A percentile compares a stretch with the other conserved stretches of the same genome.
These are phyloP conservation scores for Penaeus vannamei DNA, from an alignment of 1,140 invertebrate genomes.

Conservation along the genomic window DNA sequence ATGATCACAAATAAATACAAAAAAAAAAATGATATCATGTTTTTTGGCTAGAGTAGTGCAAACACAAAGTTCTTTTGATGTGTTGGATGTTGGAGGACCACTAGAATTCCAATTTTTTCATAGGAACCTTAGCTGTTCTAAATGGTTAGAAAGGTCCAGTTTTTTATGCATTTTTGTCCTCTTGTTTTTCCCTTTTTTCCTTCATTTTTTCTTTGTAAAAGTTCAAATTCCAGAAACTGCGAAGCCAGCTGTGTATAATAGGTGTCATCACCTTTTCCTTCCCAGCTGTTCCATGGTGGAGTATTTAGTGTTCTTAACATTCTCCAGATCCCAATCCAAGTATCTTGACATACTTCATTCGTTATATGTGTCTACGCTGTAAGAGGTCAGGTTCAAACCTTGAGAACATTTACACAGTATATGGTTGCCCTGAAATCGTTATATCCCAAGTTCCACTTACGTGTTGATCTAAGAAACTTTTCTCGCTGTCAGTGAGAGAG, in stretches of 20 bases:
- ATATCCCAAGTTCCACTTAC: slow-evolving; percentile 59
- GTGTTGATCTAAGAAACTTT: slow-evolving; percentile 40
- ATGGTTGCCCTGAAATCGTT: slow-evolving; percentile 59
- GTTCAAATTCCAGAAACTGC: slow-evolving; percentile 3
- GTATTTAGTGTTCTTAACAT: slow-evolving; percentile 62
- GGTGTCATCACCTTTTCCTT: slow-evolving; percentile 50
- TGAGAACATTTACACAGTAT: slow-evolving; percentile 55
- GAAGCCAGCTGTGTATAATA: slow-evolving; percentile 65
- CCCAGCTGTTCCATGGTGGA: slow-evolving; percentile 56
- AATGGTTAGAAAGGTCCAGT: slow-evolving; percentile 30
- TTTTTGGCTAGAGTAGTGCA: slow-evolving; percentile 9
- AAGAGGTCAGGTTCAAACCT: slow-evolving; percentile 54
- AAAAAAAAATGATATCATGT: not conserved
- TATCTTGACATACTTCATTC: slow-evolving; percentile 57
- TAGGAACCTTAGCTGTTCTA: slow-evolving; percentile 49
- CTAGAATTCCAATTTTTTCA: slow-evolving; percentile 51
- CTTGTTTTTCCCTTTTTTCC: too few relatives aligned
- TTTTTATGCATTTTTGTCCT: slow-evolving; percentile 21
- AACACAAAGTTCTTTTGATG: slow-evolving; percentile 30
- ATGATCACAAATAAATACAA: slow-evolving; percentile 12
- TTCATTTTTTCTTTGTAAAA: too few relatives aligned
- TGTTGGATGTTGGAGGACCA: slow-evolving; percentile 22
- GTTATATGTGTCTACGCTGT: slow-evolving; percentile 59
- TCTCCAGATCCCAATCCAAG: slow-evolving; percentile 45
- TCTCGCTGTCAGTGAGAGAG: slow-evolving; percentile 45